Evolutionary conservation across 1,140 invertebrate species (phyloP), one percentile per base, ranked within the genome.

Genomic region (Sarcophaga bullata): DNA sequence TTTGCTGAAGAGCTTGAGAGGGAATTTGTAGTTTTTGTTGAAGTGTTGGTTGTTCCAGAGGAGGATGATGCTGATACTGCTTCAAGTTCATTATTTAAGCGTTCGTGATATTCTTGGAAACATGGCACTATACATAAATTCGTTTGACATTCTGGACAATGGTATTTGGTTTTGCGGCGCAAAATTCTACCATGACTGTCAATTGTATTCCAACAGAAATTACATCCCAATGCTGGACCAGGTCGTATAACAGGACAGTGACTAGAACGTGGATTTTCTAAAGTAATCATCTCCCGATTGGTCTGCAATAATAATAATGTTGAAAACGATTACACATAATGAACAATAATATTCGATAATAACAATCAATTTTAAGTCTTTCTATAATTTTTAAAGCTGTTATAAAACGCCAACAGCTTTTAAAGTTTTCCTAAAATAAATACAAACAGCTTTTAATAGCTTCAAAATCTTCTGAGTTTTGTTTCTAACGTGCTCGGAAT

Each of bases 141-240:
- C 68, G 94, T 95, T 87, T 95, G 94, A 90, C 95, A 97, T 87
- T 96, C 95, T 2, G 95, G 95, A 91, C 95, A 97, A 88, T 96
- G 95, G 88, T 96, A 97, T 90, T 96, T 96, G 6, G 95, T 97
- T 92, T 97, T 97, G 81, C 95, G 91, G 25, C 95, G 91, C 54
- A 96, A 91, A 85, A 96, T 96, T 73, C 95, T 90, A 25, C 95
- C 95, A 90, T 95, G 94, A 54, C 92, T 92, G 86, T 96, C 95
- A 72, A 96, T 94, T 1, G 95, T 96, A 86, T 97, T 97, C 95
- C 95, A 97, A 90, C 95, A 97, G 87, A 95, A 96, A 91, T 96
- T 96, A 90, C 95, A 96, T 68, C 95, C 95, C 76, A 97, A 89
- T 5, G 95, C 95, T 13, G 95, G 95, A 1, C 95, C 95, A 9